Evolutionary conservation across 2,888 invertebrate species (phyloP).

Genomic region (Sminthurides aquaticus): DNA sequence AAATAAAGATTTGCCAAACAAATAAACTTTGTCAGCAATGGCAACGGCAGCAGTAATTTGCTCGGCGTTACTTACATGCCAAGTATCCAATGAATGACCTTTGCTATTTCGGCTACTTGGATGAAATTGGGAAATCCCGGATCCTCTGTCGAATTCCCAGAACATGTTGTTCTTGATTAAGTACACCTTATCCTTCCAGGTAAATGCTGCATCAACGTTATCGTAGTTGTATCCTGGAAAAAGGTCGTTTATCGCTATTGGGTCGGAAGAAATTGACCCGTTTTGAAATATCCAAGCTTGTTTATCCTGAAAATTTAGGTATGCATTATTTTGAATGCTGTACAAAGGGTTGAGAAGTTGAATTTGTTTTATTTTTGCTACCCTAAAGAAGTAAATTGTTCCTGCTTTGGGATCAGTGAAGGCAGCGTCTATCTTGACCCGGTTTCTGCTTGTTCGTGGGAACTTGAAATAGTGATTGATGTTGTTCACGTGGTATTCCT

Average conservation of each 20-base stretch:
- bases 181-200: constrained; percentile 1
- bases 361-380: too few relatives aligned
- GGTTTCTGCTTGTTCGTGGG: background rate
- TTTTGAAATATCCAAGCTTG: too few relatives aligned
- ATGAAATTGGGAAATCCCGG: background rate
- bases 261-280: too few relatives aligned
- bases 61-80: background rate
- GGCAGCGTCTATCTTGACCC: background rate
- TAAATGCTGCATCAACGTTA: constrained; percentile 8
- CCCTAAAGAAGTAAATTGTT: constrained; percentile 6
- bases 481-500: too few relatives aligned
- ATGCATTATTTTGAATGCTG: too few relatives aligned
- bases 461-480: too few relatives aligned
- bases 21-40: background rate
- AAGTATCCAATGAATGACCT: background rate
- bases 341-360: too few relatives aligned
- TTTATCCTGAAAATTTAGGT: too few relatives aligned
- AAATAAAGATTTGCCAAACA: background rate
- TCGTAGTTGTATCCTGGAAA: background rate
- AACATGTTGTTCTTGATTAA: background rate
- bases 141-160: background rate
- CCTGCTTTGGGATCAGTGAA: background rate
- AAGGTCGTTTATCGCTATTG: background rate
- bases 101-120: background rate
- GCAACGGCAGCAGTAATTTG: background rate